Evolutionary conservation across 2,113 vertebrate genomes (phyloP).

Genomic region (Conger conger): DNA sequence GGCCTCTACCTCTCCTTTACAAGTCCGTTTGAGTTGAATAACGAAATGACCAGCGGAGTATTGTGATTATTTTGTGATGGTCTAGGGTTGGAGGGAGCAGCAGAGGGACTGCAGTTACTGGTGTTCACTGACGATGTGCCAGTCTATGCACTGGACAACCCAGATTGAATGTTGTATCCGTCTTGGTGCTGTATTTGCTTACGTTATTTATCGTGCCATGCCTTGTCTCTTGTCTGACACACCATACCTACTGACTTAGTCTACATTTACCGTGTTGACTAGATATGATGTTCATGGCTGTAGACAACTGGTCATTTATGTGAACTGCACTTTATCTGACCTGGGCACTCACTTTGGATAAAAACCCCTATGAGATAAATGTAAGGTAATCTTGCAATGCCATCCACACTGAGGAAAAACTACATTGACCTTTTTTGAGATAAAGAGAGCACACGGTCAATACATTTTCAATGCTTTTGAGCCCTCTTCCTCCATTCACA

Average conservation of each 20-base stretch:
- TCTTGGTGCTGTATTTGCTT: no score
- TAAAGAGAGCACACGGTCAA: not conserved
- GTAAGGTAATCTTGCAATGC: not conserved
- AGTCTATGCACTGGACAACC: not conserved
- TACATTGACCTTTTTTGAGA: not conserved
- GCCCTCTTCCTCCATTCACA: no score
- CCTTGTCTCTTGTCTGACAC: no score
- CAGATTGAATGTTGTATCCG: no score
- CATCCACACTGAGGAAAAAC: not conserved
- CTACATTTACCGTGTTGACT: no score
- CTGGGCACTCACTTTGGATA: no score
- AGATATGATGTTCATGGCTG: no score
- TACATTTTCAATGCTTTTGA: not conserved
- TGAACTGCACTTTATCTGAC: no score
- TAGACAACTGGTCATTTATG: no score
- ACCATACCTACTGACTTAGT: no score
- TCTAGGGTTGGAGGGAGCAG: not conserved
- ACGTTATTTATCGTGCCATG: no score
- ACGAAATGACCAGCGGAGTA: slow-evolving; percentile 14
- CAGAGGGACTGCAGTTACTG: not conserved
- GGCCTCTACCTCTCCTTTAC: not conserved
- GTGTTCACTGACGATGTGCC: not conserved
- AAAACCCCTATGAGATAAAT: no score
- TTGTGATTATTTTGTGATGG: not conserved
- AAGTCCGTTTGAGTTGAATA: not conserved